These are phyloP conservation scores for Zosterops pallidus DNA, from an alignment of 2,113 vertebrate species.

Conservation along the genomic window DNA sequence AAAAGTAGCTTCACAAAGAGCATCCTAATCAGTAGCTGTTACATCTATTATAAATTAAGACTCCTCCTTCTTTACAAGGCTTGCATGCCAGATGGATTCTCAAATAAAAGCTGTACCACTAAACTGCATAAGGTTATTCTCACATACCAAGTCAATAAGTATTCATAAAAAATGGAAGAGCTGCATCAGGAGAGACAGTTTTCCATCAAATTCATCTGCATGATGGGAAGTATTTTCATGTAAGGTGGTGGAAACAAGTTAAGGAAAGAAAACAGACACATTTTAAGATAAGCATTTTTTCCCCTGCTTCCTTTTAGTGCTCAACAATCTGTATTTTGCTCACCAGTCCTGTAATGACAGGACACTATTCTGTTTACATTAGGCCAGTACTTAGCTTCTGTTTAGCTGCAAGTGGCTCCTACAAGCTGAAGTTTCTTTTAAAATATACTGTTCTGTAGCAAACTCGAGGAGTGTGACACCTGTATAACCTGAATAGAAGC, in stretches of 20 bases:
- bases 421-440: not conserved
- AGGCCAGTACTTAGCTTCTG: not conserved
- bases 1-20: not conserved
- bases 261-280: not conserved
- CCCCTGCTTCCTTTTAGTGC: not conserved
- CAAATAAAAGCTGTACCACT: not conserved
- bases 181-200: not conserved
- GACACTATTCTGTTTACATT: not conserved
- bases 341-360: not conserved
- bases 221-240: not conserved
- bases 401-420: not conserved
- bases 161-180: not conserved
- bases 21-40: not conserved
- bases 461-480: fast-evolving
- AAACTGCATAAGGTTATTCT: not conserved
- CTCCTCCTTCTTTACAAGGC: not conserved
- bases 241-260: not conserved
- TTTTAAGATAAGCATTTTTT: not conserved
- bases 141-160: not conserved
- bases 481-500: fast-evolving
- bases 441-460: not conserved
- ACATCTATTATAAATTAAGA: not conserved
- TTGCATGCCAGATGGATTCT: not conserved
- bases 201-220: not conserved
- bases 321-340: not conserved